These are phyloP conservation scores for Drosophila micromelanica DNA, from an alignment of 1,140 invertebrate genomes.

Conservation along the genomic window DNA sequence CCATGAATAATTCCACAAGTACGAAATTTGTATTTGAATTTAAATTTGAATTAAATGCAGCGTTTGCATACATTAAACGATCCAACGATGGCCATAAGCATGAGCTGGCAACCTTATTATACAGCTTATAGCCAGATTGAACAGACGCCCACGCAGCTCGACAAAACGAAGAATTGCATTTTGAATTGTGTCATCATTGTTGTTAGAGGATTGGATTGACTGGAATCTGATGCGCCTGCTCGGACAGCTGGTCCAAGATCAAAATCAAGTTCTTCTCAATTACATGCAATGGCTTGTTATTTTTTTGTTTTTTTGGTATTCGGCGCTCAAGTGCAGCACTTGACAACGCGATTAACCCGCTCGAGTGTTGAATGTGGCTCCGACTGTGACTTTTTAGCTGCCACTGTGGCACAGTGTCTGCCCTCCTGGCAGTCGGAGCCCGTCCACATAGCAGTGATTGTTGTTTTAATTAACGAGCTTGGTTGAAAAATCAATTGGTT, in stretches of 20 bases:
- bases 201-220: not conserved
- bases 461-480: conserved; percentile 79
- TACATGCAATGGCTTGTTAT: conserved; percentile 16
- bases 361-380: conserved; percentile 16
- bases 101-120: conserved; percentile 25
- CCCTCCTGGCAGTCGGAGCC: conserved; percentile 33
- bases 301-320: not conserved
- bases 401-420: conserved; percentile 32
- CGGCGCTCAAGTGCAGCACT: conserved; percentile 37
- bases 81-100: conserved; percentile 37
- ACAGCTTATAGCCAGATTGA: not conserved
- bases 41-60: conserved; percentile 32
- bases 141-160: conserved; percentile 20
- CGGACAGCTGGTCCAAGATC: not conserved
- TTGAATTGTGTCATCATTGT: not conserved
- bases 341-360: conserved; percentile 46
- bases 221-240: conserved; percentile 5
- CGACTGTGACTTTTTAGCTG: conserved; percentile 13
- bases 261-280: conserved; percentile 55
- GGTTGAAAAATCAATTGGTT: conserved; percentile 56
- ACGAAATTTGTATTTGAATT: conserved; percentile 42
- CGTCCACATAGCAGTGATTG: conserved; percentile 53
- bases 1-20: conserved; percentile 22
- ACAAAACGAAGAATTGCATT: conserved; percentile 1
- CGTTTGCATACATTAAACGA: conserved; percentile 29